phyloP scores from a whole-genome alignment of 2,888 invertebrate genomes.

The Eupithecia subumbrata region DNA sequence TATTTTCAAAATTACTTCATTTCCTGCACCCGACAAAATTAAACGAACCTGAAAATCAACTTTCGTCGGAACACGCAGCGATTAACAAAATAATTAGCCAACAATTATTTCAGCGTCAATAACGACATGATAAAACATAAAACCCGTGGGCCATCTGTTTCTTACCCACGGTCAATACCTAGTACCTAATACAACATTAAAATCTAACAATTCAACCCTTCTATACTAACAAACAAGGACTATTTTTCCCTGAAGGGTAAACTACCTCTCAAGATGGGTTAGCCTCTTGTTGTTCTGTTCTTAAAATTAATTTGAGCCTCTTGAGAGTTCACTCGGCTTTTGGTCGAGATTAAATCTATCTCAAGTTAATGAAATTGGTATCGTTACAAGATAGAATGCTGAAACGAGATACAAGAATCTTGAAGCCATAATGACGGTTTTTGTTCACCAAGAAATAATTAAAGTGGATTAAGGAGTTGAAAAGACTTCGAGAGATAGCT shows the following conservation, averaged over 20 bases:
- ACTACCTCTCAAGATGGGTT: constrained; percentile 33
- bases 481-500: constrained; percentile 3
- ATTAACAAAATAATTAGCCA: constrained; percentile 73
- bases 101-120: constrained; percentile 66
- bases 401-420: constrained; percentile 33
- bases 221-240: constrained; percentile 45
- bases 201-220: constrained; percentile 30
- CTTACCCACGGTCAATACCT: constrained; percentile 62
- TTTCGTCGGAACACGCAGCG: constrained; percentile 48
- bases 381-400: constrained; percentile 58
- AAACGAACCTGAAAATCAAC: constrained; percentile 48
- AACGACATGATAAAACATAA: constrained; percentile 65
- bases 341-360: constrained; percentile 73
- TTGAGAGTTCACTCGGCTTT: constrained; percentile 67
- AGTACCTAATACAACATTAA: constrained; percentile 21
- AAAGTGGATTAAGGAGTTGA: constrained; percentile 21
- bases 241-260: constrained; percentile 41
- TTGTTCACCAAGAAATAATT: constrained; percentile 34
- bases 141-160: constrained; percentile 77
- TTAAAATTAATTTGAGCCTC: constrained; percentile 80
- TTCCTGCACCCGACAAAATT: constrained; percentile 48
- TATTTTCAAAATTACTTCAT: constrained; percentile 46
- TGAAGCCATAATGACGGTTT: constrained; percentile 28
- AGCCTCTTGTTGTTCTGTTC: constrained; percentile 68
- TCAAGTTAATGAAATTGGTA: constrained; percentile 70